Evolutionary conservation across 2,113 vertebrate genomes (phyloP).

Genomic region (Sinosuthora webbiana): DNA sequence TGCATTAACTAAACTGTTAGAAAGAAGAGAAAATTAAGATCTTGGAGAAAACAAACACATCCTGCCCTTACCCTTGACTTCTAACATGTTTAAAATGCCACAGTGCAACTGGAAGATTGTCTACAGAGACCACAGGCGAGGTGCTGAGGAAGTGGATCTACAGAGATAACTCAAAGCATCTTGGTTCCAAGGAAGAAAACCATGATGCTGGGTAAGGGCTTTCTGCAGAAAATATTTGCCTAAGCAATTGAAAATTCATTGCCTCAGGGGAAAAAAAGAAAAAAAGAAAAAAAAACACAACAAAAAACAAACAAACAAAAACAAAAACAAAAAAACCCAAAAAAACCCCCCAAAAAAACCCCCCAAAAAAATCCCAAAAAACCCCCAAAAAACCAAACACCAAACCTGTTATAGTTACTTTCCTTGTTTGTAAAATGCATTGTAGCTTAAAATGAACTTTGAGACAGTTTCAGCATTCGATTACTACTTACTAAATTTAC

Average conservation of each 20-base stretch:
- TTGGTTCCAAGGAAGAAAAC: background rate
- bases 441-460: background rate
- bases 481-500: background rate
- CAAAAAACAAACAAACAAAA: too few species aligned
- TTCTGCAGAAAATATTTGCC: background rate
- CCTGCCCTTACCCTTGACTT: background rate
- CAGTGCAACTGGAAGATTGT: background rate
- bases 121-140: background rate
- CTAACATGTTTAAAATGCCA: background rate
- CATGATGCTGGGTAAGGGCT: background rate
- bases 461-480: background rate
- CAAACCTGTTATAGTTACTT: background rate
- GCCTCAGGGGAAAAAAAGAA: background rate
- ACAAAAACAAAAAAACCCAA: too few species aligned
- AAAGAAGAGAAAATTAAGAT: background rate
- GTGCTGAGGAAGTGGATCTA: background rate
- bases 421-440: background rate
- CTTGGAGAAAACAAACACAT: background rate
- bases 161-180: background rate
- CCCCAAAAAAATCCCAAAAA: too few species aligned
- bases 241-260: background rate
- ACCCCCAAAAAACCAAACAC: too few species aligned
- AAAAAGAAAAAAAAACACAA: too few species aligned
- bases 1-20: background rate
- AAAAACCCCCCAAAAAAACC: too few species aligned